Conservation (phyloP, 2,797 vertebrate species). For the Neosalanx taihuensis region DNA sequence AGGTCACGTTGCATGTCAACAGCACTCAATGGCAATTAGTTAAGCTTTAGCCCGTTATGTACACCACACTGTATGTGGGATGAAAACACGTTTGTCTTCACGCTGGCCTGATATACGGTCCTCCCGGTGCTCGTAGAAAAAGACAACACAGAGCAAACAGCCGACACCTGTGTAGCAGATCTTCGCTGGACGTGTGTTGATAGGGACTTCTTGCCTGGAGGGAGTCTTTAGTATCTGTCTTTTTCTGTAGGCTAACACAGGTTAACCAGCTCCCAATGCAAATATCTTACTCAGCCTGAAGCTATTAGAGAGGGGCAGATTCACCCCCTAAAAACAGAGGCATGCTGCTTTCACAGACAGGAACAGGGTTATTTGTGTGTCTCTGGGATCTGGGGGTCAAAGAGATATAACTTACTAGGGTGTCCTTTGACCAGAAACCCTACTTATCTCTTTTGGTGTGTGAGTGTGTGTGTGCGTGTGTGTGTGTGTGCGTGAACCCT, state of each 20-base stretch:
- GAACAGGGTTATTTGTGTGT: slow-evolving; percentile 62
- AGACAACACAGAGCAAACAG: slow-evolving; percentile 20
- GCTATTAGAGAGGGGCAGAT: slow-evolving; percentile 51
- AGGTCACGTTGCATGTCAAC: too few relatives aligned
- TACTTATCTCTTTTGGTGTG: slow-evolving; percentile 51
- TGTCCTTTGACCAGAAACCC: slow-evolving; percentile 68
- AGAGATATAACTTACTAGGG: slow-evolving; percentile 67
- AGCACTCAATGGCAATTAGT: too few relatives aligned
- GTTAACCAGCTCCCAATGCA: slow-evolving; percentile 44
- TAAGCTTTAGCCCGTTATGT: too few relatives aligned
- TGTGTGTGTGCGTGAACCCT: slow-evolving; percentile 30
- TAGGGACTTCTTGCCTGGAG: slow-evolving; percentile 32
- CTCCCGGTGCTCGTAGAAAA: neutral
- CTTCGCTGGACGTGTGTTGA: slow-evolving; percentile 54
- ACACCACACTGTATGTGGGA: too few relatives aligned
- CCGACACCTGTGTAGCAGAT: slow-evolving; percentile 61
- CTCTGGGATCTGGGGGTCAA: slow-evolving; percentile 61
- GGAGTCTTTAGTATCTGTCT: slow-evolving; percentile 49
- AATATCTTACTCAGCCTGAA: slow-evolving; percentile 51
- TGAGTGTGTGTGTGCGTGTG: neutral
- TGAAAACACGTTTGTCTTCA: neutral
- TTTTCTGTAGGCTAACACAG: slow-evolving; percentile 53
- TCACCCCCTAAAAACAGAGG: slow-evolving; percentile 54
- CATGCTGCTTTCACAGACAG: slow-evolving; percentile 50
- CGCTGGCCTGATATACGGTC: neutral